These are phyloP conservation scores for Pluvianellus socialis DNA, from an alignment of 2,113 vertebrate species.

Conservation along the genomic window DNA sequence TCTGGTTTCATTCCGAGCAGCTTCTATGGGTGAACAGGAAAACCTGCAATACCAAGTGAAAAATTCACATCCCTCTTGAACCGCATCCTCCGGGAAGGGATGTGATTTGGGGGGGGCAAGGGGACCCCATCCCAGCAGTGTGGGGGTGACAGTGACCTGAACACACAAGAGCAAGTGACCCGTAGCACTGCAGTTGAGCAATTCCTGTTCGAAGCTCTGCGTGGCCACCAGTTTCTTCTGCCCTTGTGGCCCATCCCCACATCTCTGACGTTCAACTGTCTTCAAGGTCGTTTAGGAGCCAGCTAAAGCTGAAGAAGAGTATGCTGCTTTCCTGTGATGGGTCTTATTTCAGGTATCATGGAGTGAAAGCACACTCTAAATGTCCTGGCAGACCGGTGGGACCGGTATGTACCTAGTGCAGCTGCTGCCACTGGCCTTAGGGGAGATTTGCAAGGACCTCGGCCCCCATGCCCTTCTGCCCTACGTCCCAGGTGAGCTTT, in stretches of 20 bases:
- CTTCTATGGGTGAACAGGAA: not conserved
- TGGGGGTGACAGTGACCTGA: not conserved
- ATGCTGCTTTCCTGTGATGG: not conserved
- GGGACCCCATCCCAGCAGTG: fast-evolving
- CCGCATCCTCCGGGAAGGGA: not conserved
- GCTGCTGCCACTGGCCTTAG: fast-evolving
- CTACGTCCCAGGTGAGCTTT: not conserved
- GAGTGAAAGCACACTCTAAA: not conserved
- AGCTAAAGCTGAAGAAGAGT: not conserved
- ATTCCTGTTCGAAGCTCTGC: not conserved
- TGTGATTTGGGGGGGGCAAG: not conserved
- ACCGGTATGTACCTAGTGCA: fast-evolving
- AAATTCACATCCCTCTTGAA: not conserved
- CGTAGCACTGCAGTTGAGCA: not conserved
- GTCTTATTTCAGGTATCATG: not conserved
- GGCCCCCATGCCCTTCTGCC: fast-evolving
- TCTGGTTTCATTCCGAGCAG: not conserved
- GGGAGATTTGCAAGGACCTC: not conserved
- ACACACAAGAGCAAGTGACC: not conserved
- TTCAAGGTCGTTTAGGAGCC: not conserved
- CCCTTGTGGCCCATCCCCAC: not conserved
- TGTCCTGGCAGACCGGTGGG: fast-evolving
- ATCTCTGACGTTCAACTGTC: not conserved
- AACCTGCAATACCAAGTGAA: not conserved
- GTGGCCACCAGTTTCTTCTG: not conserved